These are phyloP conservation scores for Lipophrys pholis DNA, from an alignment of 2,113 vertebrate species.

Conservation along the genomic window DNA sequence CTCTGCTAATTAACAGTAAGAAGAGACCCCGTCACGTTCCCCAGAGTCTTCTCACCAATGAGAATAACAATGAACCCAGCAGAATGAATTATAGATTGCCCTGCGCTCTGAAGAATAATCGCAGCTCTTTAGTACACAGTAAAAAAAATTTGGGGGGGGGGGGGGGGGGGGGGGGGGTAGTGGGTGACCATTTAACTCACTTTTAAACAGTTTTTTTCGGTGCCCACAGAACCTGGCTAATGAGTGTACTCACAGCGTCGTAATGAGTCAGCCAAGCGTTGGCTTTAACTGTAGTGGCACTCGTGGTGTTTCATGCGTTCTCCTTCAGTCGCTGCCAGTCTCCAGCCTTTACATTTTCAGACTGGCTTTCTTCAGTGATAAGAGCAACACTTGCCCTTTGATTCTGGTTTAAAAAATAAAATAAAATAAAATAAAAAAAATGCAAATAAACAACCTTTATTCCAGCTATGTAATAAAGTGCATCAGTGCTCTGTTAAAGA, in stretches of 20 bases:
- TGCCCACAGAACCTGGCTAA: conserved; percentile 61
- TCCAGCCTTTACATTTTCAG: conserved; percentile 27
- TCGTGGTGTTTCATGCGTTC: conserved; percentile 4
- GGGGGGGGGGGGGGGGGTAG: too few relatives aligned
- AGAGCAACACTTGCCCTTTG: conserved; percentile 19
- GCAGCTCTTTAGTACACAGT: conserved; percentile 60
- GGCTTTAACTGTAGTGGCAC: conserved; percentile 30
- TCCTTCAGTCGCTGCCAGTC: conserved; percentile 25
- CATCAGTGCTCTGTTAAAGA: conserved; percentile 1
- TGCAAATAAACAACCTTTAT: conserved; percentile 19
- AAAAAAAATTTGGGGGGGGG: too few relatives aligned
- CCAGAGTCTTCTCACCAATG: conserved; percentile 60
- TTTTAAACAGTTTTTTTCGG: conserved; percentile 47
- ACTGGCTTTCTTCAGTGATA: conserved; percentile 29
- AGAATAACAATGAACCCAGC: conserved; percentile 75
- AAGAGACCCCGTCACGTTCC: conserved; percentile 52
- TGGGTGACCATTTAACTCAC: conserved; percentile 51
- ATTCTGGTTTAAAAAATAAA: too few relatives aligned
- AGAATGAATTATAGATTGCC: conserved; percentile 74
- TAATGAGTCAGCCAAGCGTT: conserved; percentile 55
- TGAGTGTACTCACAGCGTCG: conserved; percentile 43
- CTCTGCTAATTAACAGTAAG: conserved; percentile 69
- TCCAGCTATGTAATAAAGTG: conserved; percentile 5
- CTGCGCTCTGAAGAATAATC: conserved; percentile 61
- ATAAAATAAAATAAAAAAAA: too few relatives aligned